Evolutionary conservation across 1,140 invertebrate species (phyloP), one percentile per base, ranked within the genome.

Genomic region (Thaumatotibia leucotreta): DNA sequence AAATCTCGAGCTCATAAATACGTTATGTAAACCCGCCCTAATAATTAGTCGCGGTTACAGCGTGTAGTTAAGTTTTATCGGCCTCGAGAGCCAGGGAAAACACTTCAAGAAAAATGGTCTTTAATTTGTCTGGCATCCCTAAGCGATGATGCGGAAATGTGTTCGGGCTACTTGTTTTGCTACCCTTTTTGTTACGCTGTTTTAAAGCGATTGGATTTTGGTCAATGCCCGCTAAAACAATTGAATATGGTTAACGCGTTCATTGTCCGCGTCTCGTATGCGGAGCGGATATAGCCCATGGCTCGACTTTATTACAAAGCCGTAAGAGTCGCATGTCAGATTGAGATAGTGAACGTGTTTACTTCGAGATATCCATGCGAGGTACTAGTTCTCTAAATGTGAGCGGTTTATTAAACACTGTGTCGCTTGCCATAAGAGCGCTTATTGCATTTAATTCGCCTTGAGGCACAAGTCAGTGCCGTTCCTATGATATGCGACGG

Each of bases 1-100:
- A 87, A 89, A 89, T 89, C 85, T 89, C 82, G 70, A 79, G 79
- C 83, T 89, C 88, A 88, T 90, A 88, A 90, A 89, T 90, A 89
- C 80, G 83, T 87, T 86, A 91, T 89, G 88, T 88, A 88, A 89
- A 87, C 86, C 86, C 79, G 86, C 85, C 88, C 88, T 90, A 83
- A 90, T 89, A 89, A 90, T 90, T 90, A 91, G 88, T 87, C 79
- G 83, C 78, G 82, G 86, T 89, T 90, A 89, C 83, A 79, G 82
- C 79, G 76, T 79, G 82, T 84, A 87, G 84, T 88, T 90, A 89
- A 89, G 83, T 87, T 89, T 89, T 89, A 89, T 88, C 77, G 77
- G 80, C 78, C 78, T 68, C 76, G 81, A 83, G 83, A 81, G 77
- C 76, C 73, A 79, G 76, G 66, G 73, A 80, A 75, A 80, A 76